Base-by-base conservation (phyloP, 1,140 invertebrate species). In the Melitaea cinxia region DNA sequence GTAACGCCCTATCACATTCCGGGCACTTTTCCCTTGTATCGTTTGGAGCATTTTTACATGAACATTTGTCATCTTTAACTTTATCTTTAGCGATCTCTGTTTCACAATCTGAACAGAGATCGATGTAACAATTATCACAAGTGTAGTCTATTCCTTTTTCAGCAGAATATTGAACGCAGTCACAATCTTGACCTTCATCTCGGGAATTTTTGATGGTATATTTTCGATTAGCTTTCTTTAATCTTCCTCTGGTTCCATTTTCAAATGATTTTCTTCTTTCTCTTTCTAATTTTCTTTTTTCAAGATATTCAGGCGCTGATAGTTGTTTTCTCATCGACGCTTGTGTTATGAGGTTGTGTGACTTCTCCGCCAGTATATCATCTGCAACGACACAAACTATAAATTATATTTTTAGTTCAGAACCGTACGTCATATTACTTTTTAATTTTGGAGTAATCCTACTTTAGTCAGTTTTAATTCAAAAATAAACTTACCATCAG, bases 231-330 rank as follows among this genome's bases (percentile, higher is more conserved):
- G 52, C 62, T 60, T 90, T 93, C 69, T 92, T 93, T 3, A 94
- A 79, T 65, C 93, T 91, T 12, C 93, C 92, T 70, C 93, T 89
- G 3, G 93, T 83, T 33, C 93, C 93, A 17, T 92, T 93, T 78
- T 95, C 95, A 47, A 89, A 91, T 0, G 94, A 94, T 84, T 94
- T 94, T 56, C 95, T 85, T 72, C 94, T 92, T 66, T 95, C 95
- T 80, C 92, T 93, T 75, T 94, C 95, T 67, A 94, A 92, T 83
- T 95, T 93, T 37, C 95, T 84, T 78, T 96, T 95, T 81, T 98
- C 97, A 42, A 98, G 89, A 85, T 98, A 98, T 69, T 98, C 96
- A 1, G 97, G 97, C 0, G 97, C 96, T n/a, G 95, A 95, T 60
- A 96, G 93, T 72, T 95, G 94, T 74, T 95, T 94, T 68, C 95